A percentile compares a stretch with the other conserved stretches of the same genome.
phyloP scores from a whole-genome alignment of 2,113 vertebrate genomes.

The Chunga burmeisteri region DNA sequence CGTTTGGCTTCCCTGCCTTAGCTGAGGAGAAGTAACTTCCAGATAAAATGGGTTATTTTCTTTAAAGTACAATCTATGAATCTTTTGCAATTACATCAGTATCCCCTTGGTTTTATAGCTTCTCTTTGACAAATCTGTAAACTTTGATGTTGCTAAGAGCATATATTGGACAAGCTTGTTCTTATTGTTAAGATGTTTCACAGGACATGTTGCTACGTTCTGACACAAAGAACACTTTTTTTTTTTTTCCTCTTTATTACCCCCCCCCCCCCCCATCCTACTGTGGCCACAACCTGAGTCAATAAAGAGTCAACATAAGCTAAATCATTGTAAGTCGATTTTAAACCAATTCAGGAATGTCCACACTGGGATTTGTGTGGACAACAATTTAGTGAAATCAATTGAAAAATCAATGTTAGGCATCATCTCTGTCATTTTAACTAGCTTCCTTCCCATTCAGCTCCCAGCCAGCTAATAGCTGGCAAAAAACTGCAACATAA shows the following conservation, averaged over 20 bases:
- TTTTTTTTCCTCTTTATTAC: too few relatives aligned
- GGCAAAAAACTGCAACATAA: background rate
- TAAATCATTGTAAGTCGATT: slow-evolving; percentile 41
- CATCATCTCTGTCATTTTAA: slow-evolving; percentile 17
- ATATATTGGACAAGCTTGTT: background rate
- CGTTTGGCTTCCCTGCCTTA: background rate
- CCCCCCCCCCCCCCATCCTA: background rate
- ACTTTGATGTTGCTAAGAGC: background rate
- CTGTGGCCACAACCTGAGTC: background rate
- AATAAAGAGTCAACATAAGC: background rate
- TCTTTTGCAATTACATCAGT: background rate
- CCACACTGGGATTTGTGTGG: background rate
- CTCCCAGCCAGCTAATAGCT: background rate
- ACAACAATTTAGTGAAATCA: slow-evolving; percentile 42
- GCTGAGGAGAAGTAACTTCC: background rate
- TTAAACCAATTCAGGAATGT: slow-evolving; percentile 16
- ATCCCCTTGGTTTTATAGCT: background rate
- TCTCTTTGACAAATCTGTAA: background rate
- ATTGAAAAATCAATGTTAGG: slow-evolving; percentile 42
- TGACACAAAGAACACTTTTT: background rate
- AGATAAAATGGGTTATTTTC: background rate
- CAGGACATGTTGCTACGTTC: accelerated
- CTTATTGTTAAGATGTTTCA: background rate
- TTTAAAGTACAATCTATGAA: background rate
- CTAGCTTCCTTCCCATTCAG: background rate